Evolutionary conservation across 2,113 vertebrate species (phyloP), one percentile per base, ranked within the genome.

Genomic region (Anthoscopus minutus): DNA sequence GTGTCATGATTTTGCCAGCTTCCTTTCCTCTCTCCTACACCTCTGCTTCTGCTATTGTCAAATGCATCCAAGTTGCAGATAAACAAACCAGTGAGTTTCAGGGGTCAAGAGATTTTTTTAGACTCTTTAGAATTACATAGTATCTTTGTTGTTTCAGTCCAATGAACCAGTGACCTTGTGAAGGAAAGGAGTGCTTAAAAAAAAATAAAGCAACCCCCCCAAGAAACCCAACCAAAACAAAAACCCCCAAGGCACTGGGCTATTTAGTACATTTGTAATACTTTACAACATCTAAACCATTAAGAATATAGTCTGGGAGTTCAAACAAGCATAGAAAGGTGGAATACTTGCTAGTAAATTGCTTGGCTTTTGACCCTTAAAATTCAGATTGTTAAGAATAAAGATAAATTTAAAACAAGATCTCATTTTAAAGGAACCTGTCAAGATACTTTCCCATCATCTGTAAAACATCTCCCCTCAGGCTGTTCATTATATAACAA

Each of bases 401-500:
- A 58, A 56, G 11, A 40, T 7, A 85, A 54, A 50, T 90, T 66
- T 89, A 56, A 93, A 87, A 47, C 13, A 72, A 13, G 13, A 76
- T 82, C 48, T 60, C 11, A 9, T 6, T 94, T 83, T 92, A 77
- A 83, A 93, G 58, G 42, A 89, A 91, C 7, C 19, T 77, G 74
- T 94, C 74, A 93, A 79, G 58, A 94, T 50, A 58, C 11, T 84
- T 87, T 53, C 74, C 16, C 25, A 62, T 85, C n/a, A 28, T 85
- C 66, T 92, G 48, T 30, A 79, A 78, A 40, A 53, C 62, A 77
- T 62, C 15, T 86, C 10, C 24, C 73, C 22, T 92, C 38, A 67
- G 73, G 83, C 65, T 92, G 15, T 62, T 89, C 14, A 25, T 92
- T 87, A 76, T 72, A 25, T 87, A 81, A 84, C 57, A 93, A 88